Conservation (phyloP, 2,113 vertebrate species). For the Leucopsar rothschildi region DNA sequence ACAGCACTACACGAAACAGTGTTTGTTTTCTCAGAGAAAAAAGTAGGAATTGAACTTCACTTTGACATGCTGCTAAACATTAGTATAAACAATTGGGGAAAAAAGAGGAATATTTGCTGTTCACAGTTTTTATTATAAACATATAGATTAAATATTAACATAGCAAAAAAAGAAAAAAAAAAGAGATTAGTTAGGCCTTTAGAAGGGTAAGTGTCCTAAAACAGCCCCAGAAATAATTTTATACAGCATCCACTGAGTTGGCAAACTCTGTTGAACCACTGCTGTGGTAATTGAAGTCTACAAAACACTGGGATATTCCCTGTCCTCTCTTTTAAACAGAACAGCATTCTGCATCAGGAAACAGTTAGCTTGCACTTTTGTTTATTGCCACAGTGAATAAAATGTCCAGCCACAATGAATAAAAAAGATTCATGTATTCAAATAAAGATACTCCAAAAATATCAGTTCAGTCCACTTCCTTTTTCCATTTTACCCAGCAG, state of each 20-base stretch:
- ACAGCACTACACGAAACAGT: neutral
- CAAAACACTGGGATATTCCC: neutral
- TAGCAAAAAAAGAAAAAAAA: neutral
- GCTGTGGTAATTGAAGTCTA: neutral
- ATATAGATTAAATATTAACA: slow-evolving; percentile 5
- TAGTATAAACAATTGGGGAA: neutral
- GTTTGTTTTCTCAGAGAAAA: neutral
- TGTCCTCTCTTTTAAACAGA: neutral
- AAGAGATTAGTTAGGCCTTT: neutral
- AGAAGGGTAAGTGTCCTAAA: neutral
- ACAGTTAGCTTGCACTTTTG: neutral
- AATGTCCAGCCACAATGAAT: neutral
- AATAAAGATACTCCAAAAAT: neutral
- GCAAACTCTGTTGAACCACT: neutral
- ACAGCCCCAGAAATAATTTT: neutral
- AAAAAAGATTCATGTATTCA: neutral
- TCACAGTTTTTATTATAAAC: slow-evolving; percentile 19
- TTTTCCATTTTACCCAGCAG: neutral
- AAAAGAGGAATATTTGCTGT: neutral
- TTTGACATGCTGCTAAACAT: neutral
- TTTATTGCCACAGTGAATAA: neutral
- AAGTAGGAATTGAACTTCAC: neutral
- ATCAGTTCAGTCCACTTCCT: neutral
- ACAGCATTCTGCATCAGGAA: neutral
- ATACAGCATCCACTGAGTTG: neutral